Conservation (phyloP, 64 coral and sea anemone genomes). For the Anthopleura sola region DNA sequence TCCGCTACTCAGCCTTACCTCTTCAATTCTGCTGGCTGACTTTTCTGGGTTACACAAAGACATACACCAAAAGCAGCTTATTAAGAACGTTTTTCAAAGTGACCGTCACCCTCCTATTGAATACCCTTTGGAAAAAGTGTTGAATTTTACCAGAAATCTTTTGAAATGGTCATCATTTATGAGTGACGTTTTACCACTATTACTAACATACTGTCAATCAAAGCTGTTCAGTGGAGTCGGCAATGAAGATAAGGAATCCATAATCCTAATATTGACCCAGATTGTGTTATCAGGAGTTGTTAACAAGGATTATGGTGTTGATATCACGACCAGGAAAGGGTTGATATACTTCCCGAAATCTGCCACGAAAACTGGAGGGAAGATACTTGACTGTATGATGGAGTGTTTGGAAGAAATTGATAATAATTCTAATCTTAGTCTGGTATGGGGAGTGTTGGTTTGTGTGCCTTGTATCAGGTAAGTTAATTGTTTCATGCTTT, state of each 20-base stretch:
- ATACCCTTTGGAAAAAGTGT: conserved; percentile 10
- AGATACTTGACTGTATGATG: conserved; percentile 33
- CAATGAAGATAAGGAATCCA: conserved; percentile 23
- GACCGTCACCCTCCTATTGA: background rate
- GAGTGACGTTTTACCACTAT: conserved; percentile 22
- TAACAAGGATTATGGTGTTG: conserved; percentile 14
- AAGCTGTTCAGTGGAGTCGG: conserved; percentile 15
- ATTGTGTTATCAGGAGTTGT: conserved; percentile 13
- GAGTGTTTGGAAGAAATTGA: conserved; percentile 4
- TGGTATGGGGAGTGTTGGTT: conserved; percentile 39
- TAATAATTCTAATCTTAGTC: conserved; percentile 1
- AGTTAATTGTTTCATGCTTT: too few species aligned
- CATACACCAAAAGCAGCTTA: conserved; percentile 33
- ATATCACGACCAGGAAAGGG: conserved; percentile 20
- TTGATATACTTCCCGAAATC: conserved; percentile 55
- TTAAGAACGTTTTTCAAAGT: conserved; percentile 23
- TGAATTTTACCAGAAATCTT: conserved; percentile 40
- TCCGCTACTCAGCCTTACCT: conserved; percentile 48
- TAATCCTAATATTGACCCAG: conserved; percentile 43
- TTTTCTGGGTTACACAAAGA: conserved; percentile 30
- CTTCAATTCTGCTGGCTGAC: conserved; percentile 45
- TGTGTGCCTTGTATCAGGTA: conserved; percentile 2
- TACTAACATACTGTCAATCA: conserved; percentile 41
- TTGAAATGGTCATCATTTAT: conserved; percentile 47
- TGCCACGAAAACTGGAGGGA: conserved; percentile 28